phyloP scores from a whole-genome alignment of 2,113 vertebrate genomes.

The Podocnemis expansa region DNA sequence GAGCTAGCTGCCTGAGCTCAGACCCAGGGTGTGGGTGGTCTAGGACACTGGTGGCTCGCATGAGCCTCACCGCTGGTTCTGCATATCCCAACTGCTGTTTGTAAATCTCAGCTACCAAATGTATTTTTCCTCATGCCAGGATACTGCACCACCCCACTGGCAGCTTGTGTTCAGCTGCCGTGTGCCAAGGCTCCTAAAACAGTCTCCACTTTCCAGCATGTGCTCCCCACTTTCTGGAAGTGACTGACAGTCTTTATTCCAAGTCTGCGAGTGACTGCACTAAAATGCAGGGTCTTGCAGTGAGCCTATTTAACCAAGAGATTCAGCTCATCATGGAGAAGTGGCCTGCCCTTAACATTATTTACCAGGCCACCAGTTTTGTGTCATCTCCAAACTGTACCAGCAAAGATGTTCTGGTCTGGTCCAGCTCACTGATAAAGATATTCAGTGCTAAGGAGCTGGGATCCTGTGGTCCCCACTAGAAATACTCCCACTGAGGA shows the following conservation, averaged over 20 bases:
- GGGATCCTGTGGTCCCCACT: neutral
- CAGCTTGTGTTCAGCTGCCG: neutral
- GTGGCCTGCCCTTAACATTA: neutral
- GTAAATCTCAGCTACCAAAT: neutral
- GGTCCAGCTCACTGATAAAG: neutral
- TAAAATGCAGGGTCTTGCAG: neutral
- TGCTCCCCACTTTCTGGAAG: neutral
- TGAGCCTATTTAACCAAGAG: neutral
- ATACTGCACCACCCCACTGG: neutral
- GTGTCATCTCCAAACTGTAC: neutral
- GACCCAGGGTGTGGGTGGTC: no score
- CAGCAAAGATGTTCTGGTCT: neutral
- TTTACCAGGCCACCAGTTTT: neutral
- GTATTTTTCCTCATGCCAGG: neutral
- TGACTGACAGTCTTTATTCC: neutral
- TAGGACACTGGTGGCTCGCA: no score
- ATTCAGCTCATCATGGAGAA: neutral
- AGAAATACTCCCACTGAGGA: neutral
- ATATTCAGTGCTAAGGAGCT: neutral
- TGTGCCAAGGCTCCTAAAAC: neutral
- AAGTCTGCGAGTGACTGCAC: neutral
- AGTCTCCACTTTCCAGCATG: neutral
- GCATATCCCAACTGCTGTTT: neutral
- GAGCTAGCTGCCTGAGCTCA: no score
- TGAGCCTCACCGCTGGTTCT: neutral